phyloP scores from a whole-genome alignment of 1,140 invertebrate genomes.

The Mercenaria mercenaria region DNA sequence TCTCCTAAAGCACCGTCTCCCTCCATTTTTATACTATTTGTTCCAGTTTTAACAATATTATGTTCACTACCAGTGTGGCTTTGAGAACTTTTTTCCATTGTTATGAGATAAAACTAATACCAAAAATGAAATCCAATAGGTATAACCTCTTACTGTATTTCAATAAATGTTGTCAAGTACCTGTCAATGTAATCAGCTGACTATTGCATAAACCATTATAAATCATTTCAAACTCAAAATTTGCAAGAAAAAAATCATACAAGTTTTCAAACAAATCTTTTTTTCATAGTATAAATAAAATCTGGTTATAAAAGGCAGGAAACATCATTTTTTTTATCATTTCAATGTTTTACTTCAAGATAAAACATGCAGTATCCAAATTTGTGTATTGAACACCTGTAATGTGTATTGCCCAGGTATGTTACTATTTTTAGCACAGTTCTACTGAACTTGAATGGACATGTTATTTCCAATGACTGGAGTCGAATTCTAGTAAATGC shows the following conservation, averaged over 20 bases:
- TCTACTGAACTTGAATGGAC: neutral
- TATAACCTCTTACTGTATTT: constrained; percentile 14
- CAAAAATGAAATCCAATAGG: constrained; percentile 51
- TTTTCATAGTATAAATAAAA: too few relatives aligned
- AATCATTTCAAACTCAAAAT: too few relatives aligned
- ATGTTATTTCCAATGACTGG: neutral
- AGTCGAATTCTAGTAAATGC: neutral
- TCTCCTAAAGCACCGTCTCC: constrained; percentile 33
- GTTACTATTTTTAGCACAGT: neutral
- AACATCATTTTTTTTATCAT: neutral
- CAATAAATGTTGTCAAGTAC: neutral
- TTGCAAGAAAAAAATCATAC: too few relatives aligned
- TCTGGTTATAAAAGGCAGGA: too few relatives aligned
- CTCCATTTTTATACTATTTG: constrained; percentile 32
- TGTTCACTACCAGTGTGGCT: constrained; percentile 36
- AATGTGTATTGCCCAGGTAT: neutral
- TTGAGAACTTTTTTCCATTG: constrained; percentile 58
- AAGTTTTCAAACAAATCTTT: too few relatives aligned
- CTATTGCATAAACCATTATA: neutral
- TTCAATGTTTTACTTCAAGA: neutral
- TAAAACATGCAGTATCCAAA: neutral
- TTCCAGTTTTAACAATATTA: constrained; percentile 21
- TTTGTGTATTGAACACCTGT: neutral
- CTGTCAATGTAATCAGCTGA: neutral
- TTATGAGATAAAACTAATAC: constrained; percentile 14